phyloP scores from a whole-genome alignment of 2,888 invertebrate genomes.

The Matsumyia berberina region DNA sequence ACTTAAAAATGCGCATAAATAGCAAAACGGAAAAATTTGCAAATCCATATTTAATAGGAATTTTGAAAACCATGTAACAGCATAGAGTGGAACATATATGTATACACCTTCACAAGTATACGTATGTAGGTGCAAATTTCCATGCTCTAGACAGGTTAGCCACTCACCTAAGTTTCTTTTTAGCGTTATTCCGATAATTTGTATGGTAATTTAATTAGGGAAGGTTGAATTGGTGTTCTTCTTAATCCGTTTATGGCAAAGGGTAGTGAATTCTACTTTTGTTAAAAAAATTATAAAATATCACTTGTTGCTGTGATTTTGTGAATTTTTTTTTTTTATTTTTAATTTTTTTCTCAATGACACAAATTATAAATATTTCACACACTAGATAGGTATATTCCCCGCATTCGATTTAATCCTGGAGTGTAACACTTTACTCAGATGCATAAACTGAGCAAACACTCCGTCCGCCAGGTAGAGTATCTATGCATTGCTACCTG shows the following conservation, averaged over 20 bases:
- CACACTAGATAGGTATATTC: constrained; percentile 10
- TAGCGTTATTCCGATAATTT: constrained; percentile 49
- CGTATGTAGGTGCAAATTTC: too few species aligned
- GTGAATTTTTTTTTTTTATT: constrained; percentile 4
- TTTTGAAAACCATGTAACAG: not conserved
- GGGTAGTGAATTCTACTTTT: constrained; percentile 21
- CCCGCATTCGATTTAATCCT: constrained; percentile 10
- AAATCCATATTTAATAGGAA: constrained; percentile 6
- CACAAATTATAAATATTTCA: constrained; percentile 7
- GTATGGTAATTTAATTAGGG: constrained; percentile 58
- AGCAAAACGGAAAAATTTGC: constrained; percentile 12
- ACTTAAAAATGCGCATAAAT: not conserved
- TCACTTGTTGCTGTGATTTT: constrained; percentile 51
- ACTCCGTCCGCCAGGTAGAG: constrained; percentile 55
- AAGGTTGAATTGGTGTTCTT: constrained; percentile 34
- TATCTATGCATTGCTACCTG: constrained; percentile 51
- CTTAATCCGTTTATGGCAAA: constrained; percentile 58
- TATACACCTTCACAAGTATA: too few species aligned
- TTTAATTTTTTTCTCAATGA: constrained; percentile 9
- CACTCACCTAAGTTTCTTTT: constrained; percentile 58
- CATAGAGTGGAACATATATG: not conserved
- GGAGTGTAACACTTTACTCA: constrained; percentile 31
- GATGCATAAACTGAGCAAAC: constrained; percentile 36
- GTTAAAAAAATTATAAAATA: constrained; percentile 24
- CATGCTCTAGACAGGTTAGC: constrained; percentile 11